Base-by-base conservation (phyloP, 1,140 invertebrate genomes). In the Portunus trituberculatus region DNA sequence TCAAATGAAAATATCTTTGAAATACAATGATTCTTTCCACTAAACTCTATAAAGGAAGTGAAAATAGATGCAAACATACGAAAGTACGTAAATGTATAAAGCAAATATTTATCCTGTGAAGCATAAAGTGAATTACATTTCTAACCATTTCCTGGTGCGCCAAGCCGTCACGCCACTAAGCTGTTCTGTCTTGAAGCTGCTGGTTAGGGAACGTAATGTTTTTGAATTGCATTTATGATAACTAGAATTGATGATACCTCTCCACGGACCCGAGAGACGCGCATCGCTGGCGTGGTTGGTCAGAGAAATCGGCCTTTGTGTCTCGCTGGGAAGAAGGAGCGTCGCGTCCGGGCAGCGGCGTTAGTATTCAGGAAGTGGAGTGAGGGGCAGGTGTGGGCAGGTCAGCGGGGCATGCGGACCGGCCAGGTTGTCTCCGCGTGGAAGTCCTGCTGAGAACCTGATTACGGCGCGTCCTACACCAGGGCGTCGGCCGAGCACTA, bases 371-470 rank as follows among this genome's bases (percentile, higher is more conserved):
- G 67, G 67, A 76, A 76, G 67, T 76, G 20, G 16, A n/a, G 67
- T 76, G 67, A 76, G 67, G 67, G 67, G 67, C 20, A 76, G 67
- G 67, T 76, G n/a, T 25, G 67, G 67, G 67, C 67, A 76, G 67
- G 67, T 76, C 67, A 76, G 67, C 20, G 67, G 67, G 67, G 20
- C 20, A 25, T n/a, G 20, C 20, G 20, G 67, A n/a, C 67, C 67
- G n/a, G 67, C 67, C 67, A n/a, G 67, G 67, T 76, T 76, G 67
- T 76, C 67, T 76, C 67, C 25, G 67, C 67, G 67, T 76, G 67
- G 67, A 76, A n/a, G 67, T 76, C 67, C 67, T 76, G 67, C 67
- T 76, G 67, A 76, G 67, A 76, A 76, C 67, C 67, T 76, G 67
- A 76, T 76, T 76, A 76, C 67, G 25, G 67, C 67, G 16, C 67